These are phyloP conservation scores for Dallia pectoralis DNA, from an alignment of 2,797 vertebrate genomes.

Conservation along the genomic window DNA sequence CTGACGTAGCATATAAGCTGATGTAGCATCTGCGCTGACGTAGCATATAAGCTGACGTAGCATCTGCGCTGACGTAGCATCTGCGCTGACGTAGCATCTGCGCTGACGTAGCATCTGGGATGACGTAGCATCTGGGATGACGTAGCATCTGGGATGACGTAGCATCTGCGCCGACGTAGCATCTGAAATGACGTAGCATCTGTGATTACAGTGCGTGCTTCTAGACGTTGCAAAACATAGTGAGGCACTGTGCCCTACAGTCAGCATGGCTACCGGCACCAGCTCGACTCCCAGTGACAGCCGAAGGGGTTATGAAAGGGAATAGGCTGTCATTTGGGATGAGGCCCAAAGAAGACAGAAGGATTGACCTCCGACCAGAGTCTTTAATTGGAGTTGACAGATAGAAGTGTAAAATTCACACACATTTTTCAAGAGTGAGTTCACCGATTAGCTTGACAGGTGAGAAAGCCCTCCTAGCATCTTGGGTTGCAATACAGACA, in stretches of 20 bases:
- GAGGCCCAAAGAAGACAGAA: background rate
- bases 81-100: too few relatives aligned
- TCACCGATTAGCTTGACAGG: constrained; percentile 11
- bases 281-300: too few relatives aligned
- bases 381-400: background rate
- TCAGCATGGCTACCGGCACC: background rate
- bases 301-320: too few relatives aligned
- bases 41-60: too few relatives aligned
- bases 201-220: background rate
- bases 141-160: too few relatives aligned
- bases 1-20: too few relatives aligned
- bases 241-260: background rate
- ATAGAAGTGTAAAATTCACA: constrained; percentile 11
- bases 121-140: too few relatives aligned
- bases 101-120: too few relatives aligned
- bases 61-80: too few relatives aligned
- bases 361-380: background rate
- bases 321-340: background rate
- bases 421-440: constrained; percentile 11
- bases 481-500: constrained; percentile 18
- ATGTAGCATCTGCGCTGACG: too few relatives aligned
- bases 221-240: background rate
- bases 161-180: too few relatives aligned
- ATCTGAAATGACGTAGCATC: background rate
- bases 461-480: constrained; percentile 21